A percentile compares a stretch with the other conserved stretches of the same genome.
Conservation (phyloP, 1,140 invertebrate species). For the Cheumatopsyche charites region DNA sequence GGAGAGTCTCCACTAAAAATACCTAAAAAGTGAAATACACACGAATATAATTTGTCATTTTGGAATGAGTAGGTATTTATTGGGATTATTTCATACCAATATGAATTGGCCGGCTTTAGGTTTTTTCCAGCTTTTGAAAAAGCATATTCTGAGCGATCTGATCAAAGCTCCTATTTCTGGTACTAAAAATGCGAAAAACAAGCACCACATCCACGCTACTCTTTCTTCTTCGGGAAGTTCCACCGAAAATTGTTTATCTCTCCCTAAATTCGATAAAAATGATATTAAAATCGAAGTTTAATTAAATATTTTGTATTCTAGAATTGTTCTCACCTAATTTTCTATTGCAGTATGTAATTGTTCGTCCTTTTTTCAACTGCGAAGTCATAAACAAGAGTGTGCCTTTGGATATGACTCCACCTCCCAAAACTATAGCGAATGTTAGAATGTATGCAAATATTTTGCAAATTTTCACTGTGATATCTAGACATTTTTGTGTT, state of each 20-base stretch:
- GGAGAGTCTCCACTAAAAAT: slow-evolving; percentile 83
- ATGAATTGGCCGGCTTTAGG: slow-evolving; percentile 70
- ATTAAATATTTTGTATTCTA: background rate
- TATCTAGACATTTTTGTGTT: slow-evolving; percentile 82
- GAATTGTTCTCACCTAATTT: slow-evolving; percentile 70
- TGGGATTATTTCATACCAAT: slow-evolving; percentile 52
- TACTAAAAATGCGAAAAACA: slow-evolving; percentile 84
- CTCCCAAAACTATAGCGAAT: slow-evolving; percentile 81
- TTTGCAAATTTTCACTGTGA: slow-evolving; percentile 86
- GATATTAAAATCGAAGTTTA: background rate
- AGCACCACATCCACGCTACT: slow-evolving; percentile 91
- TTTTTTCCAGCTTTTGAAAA: slow-evolving; percentile 85
- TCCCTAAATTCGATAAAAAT: slow-evolving; percentile 64
- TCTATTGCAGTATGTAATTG: slow-evolving; percentile 80
- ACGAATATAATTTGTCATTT: slow-evolving; percentile 13
- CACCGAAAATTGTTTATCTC: slow-evolving; percentile 82
- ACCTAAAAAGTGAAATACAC: slow-evolving; percentile 60
- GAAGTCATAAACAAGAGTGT: slow-evolving; percentile 91
- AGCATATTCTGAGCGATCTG: slow-evolving; percentile 83
- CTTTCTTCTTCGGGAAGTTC: slow-evolving; percentile 80
- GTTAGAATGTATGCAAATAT: slow-evolving; percentile 83
- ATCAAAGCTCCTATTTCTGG: slow-evolving; percentile 88
- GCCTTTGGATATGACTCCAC: slow-evolving; percentile 85
- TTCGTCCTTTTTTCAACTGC: slow-evolving; percentile 77
- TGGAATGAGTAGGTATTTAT: background rate